Conservation (phyloP, 2,797 vertebrate species). For the Triplophysa yarkandensis region DNA sequence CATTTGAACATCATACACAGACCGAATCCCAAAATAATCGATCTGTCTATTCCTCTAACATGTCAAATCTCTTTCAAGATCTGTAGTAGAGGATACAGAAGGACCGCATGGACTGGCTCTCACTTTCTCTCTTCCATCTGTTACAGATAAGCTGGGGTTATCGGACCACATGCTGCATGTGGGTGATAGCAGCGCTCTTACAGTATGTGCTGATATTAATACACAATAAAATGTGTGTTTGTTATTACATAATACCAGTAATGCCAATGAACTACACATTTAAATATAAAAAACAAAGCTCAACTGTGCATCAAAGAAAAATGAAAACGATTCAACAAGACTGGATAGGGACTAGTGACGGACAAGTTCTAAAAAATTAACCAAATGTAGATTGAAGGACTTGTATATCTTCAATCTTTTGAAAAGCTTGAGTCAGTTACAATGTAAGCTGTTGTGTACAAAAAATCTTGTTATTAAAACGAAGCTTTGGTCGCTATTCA, state of each 20-base stretch:
- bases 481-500: neutral
- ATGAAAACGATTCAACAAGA: neutral
- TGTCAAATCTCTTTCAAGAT: neutral
- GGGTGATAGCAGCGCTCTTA: constrained; percentile 29
- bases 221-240: neutral
- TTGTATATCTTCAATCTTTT: neutral
- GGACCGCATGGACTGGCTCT: constrained; percentile 7
- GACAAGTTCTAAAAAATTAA: neutral
- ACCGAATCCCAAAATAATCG: neutral
- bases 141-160: constrained; percentile 32
- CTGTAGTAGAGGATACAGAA: neutral
- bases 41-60: neutral
- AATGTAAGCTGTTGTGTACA: neutral
- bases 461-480: neutral
- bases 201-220: constrained; percentile 17
- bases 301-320: neutral
- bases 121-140: constrained; percentile 33
- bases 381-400: neutral
- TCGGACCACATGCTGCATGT: constrained; percentile 31
- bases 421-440: neutral
- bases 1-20: neutral
- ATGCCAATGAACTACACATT: neutral
- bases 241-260: neutral
- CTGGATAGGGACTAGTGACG: neutral
- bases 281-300: neutral